Evolutionary conservation across 2,797 vertebrate genomes (phyloP).

Genomic region (Girardinus metallicus): DNA sequence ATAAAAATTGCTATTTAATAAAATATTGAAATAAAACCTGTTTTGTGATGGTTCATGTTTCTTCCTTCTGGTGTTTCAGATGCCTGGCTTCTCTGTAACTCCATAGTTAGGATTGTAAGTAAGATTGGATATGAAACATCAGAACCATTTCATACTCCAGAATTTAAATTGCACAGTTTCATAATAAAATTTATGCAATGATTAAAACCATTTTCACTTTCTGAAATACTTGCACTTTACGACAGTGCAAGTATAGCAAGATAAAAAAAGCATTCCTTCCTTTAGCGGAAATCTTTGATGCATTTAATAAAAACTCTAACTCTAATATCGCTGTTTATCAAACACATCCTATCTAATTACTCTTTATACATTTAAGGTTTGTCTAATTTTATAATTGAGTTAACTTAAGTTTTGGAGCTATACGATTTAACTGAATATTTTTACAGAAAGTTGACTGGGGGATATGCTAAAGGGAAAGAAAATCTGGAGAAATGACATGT

Average conservation of each 20-base stretch:
- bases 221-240: too few species aligned
- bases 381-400: not conserved
- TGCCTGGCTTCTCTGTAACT: not conserved
- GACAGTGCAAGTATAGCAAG: not conserved
- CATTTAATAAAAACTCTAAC: too few species aligned
- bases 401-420: not conserved
- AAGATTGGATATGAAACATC: not conserved
- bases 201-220: not conserved
- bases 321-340: too few species aligned
- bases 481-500: not conserved
- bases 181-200: not conserved
- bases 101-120: not conserved
- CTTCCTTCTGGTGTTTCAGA: not conserved
- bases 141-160: not conserved
- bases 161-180: not conserved
- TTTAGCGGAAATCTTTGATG: not conserved
- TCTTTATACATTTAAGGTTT: not conserved
- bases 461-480: not conserved
- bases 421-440: not conserved
- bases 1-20: not conserved
- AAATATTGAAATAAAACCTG: not conserved
- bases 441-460: not conserved
- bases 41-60: not conserved
- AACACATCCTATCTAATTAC: not conserved
- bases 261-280: not conserved